Evolutionary conservation across 2,797 vertebrate genomes (phyloP), one percentile per base, ranked within the genome.

Genomic region (Harpagifer antarcticus): DNA sequence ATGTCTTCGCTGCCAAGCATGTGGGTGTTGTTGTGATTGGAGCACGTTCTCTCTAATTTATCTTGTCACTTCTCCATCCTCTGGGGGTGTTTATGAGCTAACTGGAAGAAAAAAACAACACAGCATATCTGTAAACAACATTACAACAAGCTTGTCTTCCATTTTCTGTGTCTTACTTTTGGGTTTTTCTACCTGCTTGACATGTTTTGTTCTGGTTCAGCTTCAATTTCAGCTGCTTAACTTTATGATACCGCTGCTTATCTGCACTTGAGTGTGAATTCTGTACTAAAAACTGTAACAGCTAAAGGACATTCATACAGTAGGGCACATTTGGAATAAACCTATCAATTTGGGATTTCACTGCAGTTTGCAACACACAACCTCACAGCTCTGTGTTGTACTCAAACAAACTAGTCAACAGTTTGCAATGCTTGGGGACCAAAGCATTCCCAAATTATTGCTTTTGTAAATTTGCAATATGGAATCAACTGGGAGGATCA

Each of bases 31-130:
- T 77, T 61, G 11, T 72, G 73, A 72, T 69, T 60, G 60, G 73
- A 79, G 72, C 67, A 12, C 63, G 54, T 82, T 85, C 56, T 53
- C 78, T 75, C 37, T 85, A 63, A 81, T 87, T 88, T 71, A 63
- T 81, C 84, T 84, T 86, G 84, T 86, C 69, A 79, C 76, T 80
- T 72, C 69, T 86, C 72, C 82, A 70, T 80, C 83, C 71, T 82
- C 81, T 76, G 81, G 67, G 78, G 79, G 64, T 80, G 85, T 88
- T 83, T 79, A 66, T 72, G 54, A 85, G 66, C 75, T 27, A 45
- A 78, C 61, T 60, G 57, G 56, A 75, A 49, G 43, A 9, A 9
- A 56, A 9, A 44, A 12, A 20, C 66, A 68, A 72, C 70, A 60
- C 74, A 74, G 68, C 47, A 40, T 81, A 68, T 80, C 80, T 79